A percentile compares a stretch with the other conserved stretches of the same genome.
Conservation (phyloP, 2,888 invertebrate genomes). For the Microchrysa polita region DNA sequence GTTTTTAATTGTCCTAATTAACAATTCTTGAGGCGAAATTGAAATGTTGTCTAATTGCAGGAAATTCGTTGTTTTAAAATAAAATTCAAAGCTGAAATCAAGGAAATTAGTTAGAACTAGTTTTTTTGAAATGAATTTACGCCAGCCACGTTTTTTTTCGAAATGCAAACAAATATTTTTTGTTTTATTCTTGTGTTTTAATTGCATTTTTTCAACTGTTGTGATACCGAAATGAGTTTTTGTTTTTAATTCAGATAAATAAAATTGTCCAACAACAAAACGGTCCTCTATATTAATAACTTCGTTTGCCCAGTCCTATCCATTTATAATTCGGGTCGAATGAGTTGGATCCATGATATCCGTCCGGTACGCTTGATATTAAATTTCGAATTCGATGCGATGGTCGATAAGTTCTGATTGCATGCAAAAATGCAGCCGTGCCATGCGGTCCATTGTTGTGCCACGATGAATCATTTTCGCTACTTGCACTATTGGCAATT, state of each 20-base stretch:
- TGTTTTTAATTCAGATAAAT: neutral
- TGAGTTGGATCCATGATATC: constrained; percentile 70
- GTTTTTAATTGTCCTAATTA: no score
- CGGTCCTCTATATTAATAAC: neutral
- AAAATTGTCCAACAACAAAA: neutral
- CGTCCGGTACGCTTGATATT: constrained; percentile 68
- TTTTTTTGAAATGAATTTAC: neutral
- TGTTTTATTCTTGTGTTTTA: no score
- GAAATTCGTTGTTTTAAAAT: no score
- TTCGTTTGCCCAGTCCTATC: constrained; percentile 69
- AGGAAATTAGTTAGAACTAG: neutral
- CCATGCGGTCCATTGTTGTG: constrained; percentile 53
- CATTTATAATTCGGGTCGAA: constrained; percentile 74
- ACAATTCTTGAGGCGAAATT: no score
- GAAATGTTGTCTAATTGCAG: no score
- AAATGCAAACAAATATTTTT: neutral
- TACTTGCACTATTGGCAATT: constrained; percentile 44
- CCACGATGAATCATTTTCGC: constrained; percentile 45
- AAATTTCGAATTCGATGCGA: constrained; percentile 68
- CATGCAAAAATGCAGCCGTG: constrained; percentile 63
- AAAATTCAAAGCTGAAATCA: neutral
- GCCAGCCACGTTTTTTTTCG: neutral
- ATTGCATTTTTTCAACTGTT: no score
- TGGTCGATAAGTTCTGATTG: constrained; percentile 64
- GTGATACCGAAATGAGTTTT: no score